Base-by-base conservation (phyloP, 2,797 vertebrate genomes). In the Cottoperca gobio region DNA sequence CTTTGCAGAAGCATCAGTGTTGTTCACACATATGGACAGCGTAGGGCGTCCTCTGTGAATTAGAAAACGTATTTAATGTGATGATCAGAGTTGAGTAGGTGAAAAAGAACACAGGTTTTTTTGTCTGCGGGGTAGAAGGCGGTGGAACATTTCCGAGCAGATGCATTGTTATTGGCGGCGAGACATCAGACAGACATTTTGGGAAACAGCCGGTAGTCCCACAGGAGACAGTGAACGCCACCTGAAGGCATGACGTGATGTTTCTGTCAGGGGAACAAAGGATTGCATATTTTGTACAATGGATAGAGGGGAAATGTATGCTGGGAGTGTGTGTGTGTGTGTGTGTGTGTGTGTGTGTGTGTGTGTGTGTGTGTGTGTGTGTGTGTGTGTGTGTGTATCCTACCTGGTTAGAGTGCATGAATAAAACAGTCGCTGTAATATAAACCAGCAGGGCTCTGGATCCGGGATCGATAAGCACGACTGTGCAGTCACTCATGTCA, bases 181-280 rank as follows among this genome's bases (percentile, higher is more conserved):
- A 65, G 60, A 83, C 16, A 23, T 73, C 57, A 54, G 65, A 63
- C 39, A 28, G 58, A 72, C 46, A 75, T 83, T 81, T 76, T 16
- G 46, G 62, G 73, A 76, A 77, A 86, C 78, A 84, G 66, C 53
- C 79, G 70, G 71, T 52, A 21, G 12, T 64, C 58, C 68, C 55
- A 62, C 31, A 43, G 52, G 79, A 79, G 69, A 73, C 57, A 7
- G 35, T 31, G 73, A 74, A 54, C n/a, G 23, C 46, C 62, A 67
- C 75, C 77, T 70, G 40, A 40, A 71, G 76, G 61, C 75, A 55
- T 48, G 75, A 54, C 4, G 12, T 33, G 33, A 72, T 68, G 52
- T 55, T 60, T 21, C 50, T 66, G 46, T 74, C 52, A 55, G 31
- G 52, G 35, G 19, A 74, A 68, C 42, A 54, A 66, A 50, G 46